Evolutionary conservation across 2,888 invertebrate genomes (phyloP), one percentile per base, ranked within the genome.

Genomic region (Aspidiotus destructor): DNA sequence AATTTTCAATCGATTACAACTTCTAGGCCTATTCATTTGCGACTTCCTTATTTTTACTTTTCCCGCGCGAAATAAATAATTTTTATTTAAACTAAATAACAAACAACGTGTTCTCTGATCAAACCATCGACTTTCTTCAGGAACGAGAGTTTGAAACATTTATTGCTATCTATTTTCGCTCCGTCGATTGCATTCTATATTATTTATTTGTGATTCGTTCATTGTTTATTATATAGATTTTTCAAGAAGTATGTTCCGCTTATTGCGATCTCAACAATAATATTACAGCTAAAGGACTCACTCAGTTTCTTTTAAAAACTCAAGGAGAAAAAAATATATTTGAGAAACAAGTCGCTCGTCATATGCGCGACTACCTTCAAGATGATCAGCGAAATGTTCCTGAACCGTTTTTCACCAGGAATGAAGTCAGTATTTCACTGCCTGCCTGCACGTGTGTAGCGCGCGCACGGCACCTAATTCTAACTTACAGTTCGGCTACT

Each of bases 301-400:
- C 87, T 76, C 81, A 78, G 69, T 92, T 92, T 76, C 78, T 91
- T 6, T 75, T 82, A 1, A 78, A 80, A 5, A 89, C 90, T 75
- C 91, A 92, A 75, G 73, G 73, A 41, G 74, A 73, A 52, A 72
- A 71, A 40, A 70, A 70, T 41, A 73, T 74, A 58, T 73, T 73
- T 60, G 73, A 73, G 60, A 73, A 72, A 60, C 71, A 73, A 69
- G 74, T 74, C 6, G 73, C 74, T 6, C 72, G 72, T 42, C 74
- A 74, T 40, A 73, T 75, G 74, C 70, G 74, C 41, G 74, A 74
- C 60, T 75, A 74, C 67, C 78, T 91, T 9, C 82, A 85, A 75
- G 94, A 95, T 78, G 86, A 89, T 0, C 86, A 88, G 75, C 81
- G 94, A 65, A 89, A 93, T 75, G 86, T 89, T 1, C 87, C 88